phyloP scores from a whole-genome alignment of 2,888 invertebrate species.

The Miltochrista miniata region DNA sequence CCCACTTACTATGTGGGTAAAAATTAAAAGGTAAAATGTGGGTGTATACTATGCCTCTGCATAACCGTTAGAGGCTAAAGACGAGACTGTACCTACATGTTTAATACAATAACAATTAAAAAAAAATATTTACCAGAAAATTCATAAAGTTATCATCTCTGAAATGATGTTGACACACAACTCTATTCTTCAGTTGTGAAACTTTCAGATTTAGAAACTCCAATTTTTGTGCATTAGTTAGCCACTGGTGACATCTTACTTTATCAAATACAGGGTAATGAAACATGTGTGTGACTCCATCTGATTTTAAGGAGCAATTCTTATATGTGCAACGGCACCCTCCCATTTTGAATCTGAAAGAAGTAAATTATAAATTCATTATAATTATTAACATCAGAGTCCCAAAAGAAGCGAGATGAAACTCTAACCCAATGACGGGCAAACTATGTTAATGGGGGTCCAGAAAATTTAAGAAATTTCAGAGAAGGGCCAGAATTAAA shows the following conservation, averaged over 20 bases:
- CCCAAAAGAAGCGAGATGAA: no score
- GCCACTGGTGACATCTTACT: conserved; percentile 83
- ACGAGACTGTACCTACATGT: no score
- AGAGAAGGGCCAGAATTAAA: no score
- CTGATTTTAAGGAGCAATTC: conserved; percentile 77
- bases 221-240: conserved; percentile 78
- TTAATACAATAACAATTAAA: no score
- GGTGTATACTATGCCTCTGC: no score
- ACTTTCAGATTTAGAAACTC: conserved; percentile 80
- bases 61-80: no score
- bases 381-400: no score
- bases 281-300: conserved; percentile 83
- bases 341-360: conserved; percentile 72
- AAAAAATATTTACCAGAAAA: conserved; percentile 59
- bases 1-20: no score
- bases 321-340: conserved; percentile 84
- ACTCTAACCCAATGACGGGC: no score
- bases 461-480: no score
- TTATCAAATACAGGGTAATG: conserved; percentile 85
- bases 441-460: no score
- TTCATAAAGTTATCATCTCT: conserved; percentile 81
- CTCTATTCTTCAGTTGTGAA: conserved; percentile 84
- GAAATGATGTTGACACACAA: conserved; percentile 85
- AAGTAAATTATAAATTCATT: not conserved
- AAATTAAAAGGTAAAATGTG: no score